These are phyloP conservation scores for Hypomecis punctinalis DNA, from an alignment of 2,888 invertebrate genomes.

Conservation along the genomic window DNA sequence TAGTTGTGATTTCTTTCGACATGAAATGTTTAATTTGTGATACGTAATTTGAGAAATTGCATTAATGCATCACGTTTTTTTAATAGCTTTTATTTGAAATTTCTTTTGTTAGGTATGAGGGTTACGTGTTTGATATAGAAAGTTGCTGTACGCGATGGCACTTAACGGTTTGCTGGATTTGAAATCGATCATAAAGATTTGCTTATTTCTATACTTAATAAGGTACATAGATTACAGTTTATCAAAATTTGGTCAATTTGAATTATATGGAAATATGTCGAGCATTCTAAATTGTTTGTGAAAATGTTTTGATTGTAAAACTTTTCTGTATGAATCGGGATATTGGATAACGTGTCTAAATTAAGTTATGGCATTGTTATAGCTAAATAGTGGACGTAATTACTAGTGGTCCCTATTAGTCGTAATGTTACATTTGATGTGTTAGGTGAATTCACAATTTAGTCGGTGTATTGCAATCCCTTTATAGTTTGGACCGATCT, in stretches of 20 bases:
- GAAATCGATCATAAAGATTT: slow-evolving; percentile 63
- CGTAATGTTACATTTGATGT: slow-evolving; percentile 79
- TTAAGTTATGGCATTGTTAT: slow-evolving; percentile 77
- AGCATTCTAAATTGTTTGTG: slow-evolving; percentile 44
- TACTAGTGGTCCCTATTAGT: slow-evolving; percentile 71
- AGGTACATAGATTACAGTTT: slow-evolving; percentile 78
- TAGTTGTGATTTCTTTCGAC: slow-evolving; percentile 85
- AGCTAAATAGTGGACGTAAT: slow-evolving; percentile 69
- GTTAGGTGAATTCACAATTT: slow-evolving; percentile 70
- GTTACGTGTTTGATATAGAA: slow-evolving; percentile 59
- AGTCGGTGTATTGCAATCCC: slow-evolving; percentile 77
- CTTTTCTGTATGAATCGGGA: slow-evolving; percentile 53
- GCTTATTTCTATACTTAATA: slow-evolving; percentile 65
- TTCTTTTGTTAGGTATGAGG: slow-evolving; percentile 65
- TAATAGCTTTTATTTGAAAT: slow-evolving; percentile 67
- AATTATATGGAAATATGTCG: slow-evolving; percentile 44
- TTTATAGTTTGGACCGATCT: slow-evolving; percentile 69
- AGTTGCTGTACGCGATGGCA: slow-evolving; percentile 54
- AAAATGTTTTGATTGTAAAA: slow-evolving; percentile 57
- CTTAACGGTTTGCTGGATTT: slow-evolving; percentile 55
- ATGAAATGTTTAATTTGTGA: slow-evolving; percentile 84
- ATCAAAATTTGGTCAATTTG: slow-evolving; percentile 58
- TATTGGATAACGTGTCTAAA: slow-evolving; percentile 67
- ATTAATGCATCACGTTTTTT: slow-evolving; percentile 81
- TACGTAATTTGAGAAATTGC: slow-evolving; percentile 79